Percentiles rank a stretch among this genome's conserved stretches.
Evolutionary conservation across 2,113 vertebrate genomes (phyloP).

Genomic region (Platichthys flesus): DNA sequence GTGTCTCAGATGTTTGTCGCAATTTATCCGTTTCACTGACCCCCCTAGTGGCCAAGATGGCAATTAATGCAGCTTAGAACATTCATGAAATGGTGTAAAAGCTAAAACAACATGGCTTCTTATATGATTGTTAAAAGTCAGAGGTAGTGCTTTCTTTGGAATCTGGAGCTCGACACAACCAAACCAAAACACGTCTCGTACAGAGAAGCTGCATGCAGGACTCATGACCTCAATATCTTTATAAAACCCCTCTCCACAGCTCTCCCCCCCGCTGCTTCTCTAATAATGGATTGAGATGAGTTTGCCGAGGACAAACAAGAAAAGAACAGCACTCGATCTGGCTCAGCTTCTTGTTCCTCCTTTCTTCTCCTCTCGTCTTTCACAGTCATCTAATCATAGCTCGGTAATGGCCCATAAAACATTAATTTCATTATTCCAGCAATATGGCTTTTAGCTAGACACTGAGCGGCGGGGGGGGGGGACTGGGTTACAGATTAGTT

Average conservation of each 20-base stretch:
- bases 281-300: background rate
- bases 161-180: background rate
- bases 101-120: too few relatives aligned
- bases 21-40: background rate
- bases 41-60: too few relatives aligned
- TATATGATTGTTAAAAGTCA: background rate
- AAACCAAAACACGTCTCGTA: background rate
- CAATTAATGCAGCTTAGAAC: too few relatives aligned
- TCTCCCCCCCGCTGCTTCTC: background rate
- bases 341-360: constrained; percentile 19
- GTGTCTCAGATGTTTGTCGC: constrained; percentile 27
- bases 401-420: constrained; percentile 78
- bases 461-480: constrained; percentile 19
- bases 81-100: too few relatives aligned
- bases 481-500: background rate
- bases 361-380: constrained; percentile 22
- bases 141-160: background rate
- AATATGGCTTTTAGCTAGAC: constrained; percentile 57
- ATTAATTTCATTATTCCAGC: constrained; percentile 76
- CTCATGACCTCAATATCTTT: background rate
- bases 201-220: background rate
- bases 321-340: background rate
- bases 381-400: constrained; percentile 56
- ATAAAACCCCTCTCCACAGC: background rate
- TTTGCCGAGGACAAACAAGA: background rate